Base-by-base conservation (phyloP, 92 coral and sea anemone species). In the Paramuricea clavata region DNA sequence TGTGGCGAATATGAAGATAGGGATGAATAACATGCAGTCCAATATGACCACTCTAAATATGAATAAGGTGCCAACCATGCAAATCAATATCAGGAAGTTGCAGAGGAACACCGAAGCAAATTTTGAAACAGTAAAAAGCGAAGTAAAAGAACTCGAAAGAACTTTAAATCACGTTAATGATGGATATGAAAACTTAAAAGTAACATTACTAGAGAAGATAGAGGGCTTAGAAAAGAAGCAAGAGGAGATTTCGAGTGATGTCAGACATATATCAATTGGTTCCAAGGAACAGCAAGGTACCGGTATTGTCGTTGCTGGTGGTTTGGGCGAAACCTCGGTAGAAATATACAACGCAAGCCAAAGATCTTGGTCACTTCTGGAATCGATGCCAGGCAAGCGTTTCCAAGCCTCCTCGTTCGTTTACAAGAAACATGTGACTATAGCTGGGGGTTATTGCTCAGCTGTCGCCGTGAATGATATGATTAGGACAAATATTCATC, bases 261-360 rank as follows among this genome's bases (percentile, higher is more conserved):
- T 3, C 13, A 71, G 50, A 19, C 35, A 12, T 12, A 0, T 2
- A 32, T 15, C 28, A 15, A 71, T 15, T 34, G 26, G 42, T 34
- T 1, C 26, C 6, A 36, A 16, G 16, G 77, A 39, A 36, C 2
- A 71, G 39, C 7, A 13, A 25, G 41, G 39, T 21, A 41, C n/a
- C n/a, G n/a, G n/a, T n/a, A n/a, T 71, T 11, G n/a, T 71, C 22
- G 49, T 71, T 17, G 77, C 77, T 36, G 77, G 77, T 1, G 77
- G 77, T 34, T 0, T 71, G 26, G 49, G 28, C 21, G 17, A 71
- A 5, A 36, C 15, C 30, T 34, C 47, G 23, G 49, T 71, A 52
- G 77, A 32, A 12, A 71, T 32, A 3, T 32, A 12, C 35, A 32
- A 39, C 11, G 25, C 23, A 23, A 17, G 27, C 35, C 17, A 36